A percentile compares a stretch with the other conserved stretches of the same genome.
Conservation (phyloP, 2,888 invertebrate genomes). For the Norana najaformis region DNA sequence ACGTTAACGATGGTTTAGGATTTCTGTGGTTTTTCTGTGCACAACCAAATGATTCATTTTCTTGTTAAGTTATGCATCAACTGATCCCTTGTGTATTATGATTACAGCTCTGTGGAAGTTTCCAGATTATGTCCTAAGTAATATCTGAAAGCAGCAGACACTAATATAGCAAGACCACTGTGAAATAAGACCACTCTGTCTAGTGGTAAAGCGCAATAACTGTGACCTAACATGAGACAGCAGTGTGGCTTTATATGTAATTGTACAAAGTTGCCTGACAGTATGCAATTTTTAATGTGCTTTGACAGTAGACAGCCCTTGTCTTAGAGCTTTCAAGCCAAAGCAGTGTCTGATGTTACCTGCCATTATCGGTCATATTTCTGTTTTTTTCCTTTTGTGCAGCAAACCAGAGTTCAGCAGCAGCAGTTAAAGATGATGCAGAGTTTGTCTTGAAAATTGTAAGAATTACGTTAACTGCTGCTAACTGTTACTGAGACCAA, state of each 20-base stretch:
- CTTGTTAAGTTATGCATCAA: not conserved
- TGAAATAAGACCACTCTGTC: no score
- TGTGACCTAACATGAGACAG: no score
- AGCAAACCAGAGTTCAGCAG: slow-evolving; percentile 23
- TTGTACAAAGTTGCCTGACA: no score
- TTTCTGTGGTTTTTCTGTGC: not conserved
- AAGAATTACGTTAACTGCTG: slow-evolving; percentile 42
- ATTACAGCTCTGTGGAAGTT: not conserved
- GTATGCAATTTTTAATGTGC: no score
- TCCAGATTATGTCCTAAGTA: not conserved
- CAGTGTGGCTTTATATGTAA: no score
- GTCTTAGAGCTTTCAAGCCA: no score
- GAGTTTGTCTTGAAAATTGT: slow-evolving; percentile 59
- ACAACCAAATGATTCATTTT: not conserved
- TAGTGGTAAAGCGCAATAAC: no score
- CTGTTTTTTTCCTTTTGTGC: not conserved
- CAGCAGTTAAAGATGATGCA: slow-evolving; percentile 38
- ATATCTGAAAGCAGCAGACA: not conserved
- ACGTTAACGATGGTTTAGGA: slow-evolving; percentile 52
- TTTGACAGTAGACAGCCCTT: no score
- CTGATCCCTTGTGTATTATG: not conserved
- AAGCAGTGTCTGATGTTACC: no score
- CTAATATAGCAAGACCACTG: not conserved
- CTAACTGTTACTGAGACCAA: not conserved
- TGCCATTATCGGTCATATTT: not conserved